A percentile compares a stretch with the other conserved stretches of the same genome.
Evolutionary conservation across 2,888 invertebrate genomes (phyloP).

Genomic region (Bellardia bayeri): DNA sequence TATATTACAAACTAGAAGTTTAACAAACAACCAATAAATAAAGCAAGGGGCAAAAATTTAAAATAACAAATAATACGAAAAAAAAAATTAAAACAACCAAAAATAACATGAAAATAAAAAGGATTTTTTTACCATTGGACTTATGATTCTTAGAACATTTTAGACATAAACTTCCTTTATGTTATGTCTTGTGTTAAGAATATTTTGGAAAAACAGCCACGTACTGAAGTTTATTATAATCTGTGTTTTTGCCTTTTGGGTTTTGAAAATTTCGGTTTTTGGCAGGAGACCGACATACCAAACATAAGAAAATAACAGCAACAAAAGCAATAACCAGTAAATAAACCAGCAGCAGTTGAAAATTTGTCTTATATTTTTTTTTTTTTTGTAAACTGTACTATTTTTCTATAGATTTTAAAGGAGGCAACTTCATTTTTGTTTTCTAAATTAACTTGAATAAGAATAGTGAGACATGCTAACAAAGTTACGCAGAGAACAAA

Average conservation of each 20-base stretch:
- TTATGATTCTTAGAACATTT: slow-evolving; percentile 28
- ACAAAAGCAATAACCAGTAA: not conserved
- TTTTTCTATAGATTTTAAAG: slow-evolving; percentile 10
- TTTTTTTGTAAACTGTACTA: slow-evolving; percentile 1
- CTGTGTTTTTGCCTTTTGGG: slow-evolving; percentile 24
- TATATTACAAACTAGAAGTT: slow-evolving; percentile 38
- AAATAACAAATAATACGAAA: not conserved
- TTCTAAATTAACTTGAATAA: slow-evolving; percentile 53
- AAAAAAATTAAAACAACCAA: not conserved
- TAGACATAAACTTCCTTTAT: not conserved
- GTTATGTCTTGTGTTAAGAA: not conserved
- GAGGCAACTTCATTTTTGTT: slow-evolving; percentile 43
- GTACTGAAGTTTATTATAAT: slow-evolving; percentile 57
- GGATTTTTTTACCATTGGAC: not conserved
- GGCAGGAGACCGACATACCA: not conserved
- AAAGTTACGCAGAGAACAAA: not conserved
- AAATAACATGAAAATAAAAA: slow-evolving; percentile 13
- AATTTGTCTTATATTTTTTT: not conserved
- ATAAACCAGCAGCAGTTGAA: slow-evolving; percentile 1
- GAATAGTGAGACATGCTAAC: slow-evolving; percentile 26
- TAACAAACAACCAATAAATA: slow-evolving; percentile 39
- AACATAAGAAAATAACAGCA: not conserved
- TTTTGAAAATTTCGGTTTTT: slow-evolving; percentile 14
- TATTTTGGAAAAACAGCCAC: slow-evolving; percentile 37
- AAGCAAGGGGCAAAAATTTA: not conserved